A percentile compares a stretch with the other conserved stretches of the same genome.
Conservation (phyloP, 2,888 invertebrate species). For the Endotricha flammealis region DNA sequence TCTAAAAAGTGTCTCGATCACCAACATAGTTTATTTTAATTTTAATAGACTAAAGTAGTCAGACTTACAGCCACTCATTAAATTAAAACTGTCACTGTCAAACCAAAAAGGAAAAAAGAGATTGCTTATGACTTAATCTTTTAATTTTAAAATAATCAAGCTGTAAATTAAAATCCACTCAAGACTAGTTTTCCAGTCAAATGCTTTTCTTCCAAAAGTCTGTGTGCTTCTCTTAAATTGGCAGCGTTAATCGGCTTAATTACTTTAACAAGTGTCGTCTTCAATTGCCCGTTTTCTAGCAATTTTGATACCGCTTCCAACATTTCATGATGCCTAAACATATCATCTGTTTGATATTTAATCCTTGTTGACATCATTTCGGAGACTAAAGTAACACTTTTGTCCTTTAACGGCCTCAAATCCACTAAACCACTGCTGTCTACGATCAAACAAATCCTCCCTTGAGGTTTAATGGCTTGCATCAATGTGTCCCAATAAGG, state of each 20-base stretch:
- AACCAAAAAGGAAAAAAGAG: too few species aligned
- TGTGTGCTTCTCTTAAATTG: slow-evolving; percentile 58
- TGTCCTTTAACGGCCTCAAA: slow-evolving; percentile 49
- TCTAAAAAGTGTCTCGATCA: too few species aligned
- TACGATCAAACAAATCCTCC: slow-evolving; percentile 59
- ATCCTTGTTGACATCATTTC: slow-evolving; percentile 61
- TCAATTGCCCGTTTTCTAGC: slow-evolving; percentile 49
- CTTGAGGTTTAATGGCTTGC: slow-evolving; percentile 57
- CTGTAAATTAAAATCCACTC: slow-evolving; percentile 42
- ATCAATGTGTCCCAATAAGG: slow-evolving; percentile 63
- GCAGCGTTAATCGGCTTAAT: slow-evolving; percentile 59
- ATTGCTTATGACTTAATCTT: too few species aligned
- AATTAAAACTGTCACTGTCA: too few species aligned
- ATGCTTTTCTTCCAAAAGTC: slow-evolving; percentile 46
- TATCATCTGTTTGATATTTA: slow-evolving; percentile 59
- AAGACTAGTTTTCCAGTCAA: slow-evolving; percentile 60
- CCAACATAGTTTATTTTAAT: too few species aligned
- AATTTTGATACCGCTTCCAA: slow-evolving; percentile 45
- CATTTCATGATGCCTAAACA: slow-evolving; percentile 49
- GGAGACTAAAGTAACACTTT: slow-evolving; percentile 55
- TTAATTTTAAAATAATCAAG: too few species aligned
- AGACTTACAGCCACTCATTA: too few species aligned
- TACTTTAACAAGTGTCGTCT: slow-evolving; percentile 49
- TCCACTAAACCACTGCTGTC: slow-evolving; percentile 56
- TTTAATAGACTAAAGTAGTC: too few species aligned